Base-by-base conservation (phyloP, 2,888 invertebrate species). In the Cephus pulcher region DNA sequence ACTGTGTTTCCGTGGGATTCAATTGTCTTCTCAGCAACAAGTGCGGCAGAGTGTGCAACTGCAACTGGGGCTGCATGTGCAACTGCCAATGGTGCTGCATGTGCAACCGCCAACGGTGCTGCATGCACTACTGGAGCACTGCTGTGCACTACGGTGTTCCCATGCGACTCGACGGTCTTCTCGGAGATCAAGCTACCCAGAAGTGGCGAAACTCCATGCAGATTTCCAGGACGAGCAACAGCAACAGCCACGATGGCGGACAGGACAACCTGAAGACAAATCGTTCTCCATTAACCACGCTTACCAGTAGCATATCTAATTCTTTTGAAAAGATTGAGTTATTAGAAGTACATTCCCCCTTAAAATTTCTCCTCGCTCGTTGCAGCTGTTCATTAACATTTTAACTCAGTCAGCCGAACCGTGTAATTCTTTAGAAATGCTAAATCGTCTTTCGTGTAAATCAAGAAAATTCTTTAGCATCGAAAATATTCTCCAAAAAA, bases 101-200 rank as follows among this genome's bases (percentile, higher is more conserved):
- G 81, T 1, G 77, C 78, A 23, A 83, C 56, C 11, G 74, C 70
- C 1, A 70, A 30, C 11, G 70, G 93, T 79, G 93, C 93, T 78
- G 93, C 92, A 80, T 93, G 92, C 78, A 92, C 93, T 80, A 93
- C 90, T 83, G 81, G 90, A 11, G 92, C 86, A 75, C 93, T 91
- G 0, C 92, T 90, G 40, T 92, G 91, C 79, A 93, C 90, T 2
- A 93, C 92, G 15, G 92, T 84, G 82, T 87, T 88, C 30, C 89
- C 87, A 77, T 89, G 89, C 11, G 88, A 86, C 77, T 89, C 89
- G 81, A 89, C 82, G 34, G 87, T 88, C 79, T 86, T 86, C 74
- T 89, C 89, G 4, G 84, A 84, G 6, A 89, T 79, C 11, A 90
- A 79, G 15, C 84, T 81, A 12, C 85, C 82, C 12, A 84, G 32